Evolutionary conservation across 1,140 invertebrate species (phyloP), one percentile per base, ranked within the genome.

Genomic region (Pectinophora gossypiella): DNA sequence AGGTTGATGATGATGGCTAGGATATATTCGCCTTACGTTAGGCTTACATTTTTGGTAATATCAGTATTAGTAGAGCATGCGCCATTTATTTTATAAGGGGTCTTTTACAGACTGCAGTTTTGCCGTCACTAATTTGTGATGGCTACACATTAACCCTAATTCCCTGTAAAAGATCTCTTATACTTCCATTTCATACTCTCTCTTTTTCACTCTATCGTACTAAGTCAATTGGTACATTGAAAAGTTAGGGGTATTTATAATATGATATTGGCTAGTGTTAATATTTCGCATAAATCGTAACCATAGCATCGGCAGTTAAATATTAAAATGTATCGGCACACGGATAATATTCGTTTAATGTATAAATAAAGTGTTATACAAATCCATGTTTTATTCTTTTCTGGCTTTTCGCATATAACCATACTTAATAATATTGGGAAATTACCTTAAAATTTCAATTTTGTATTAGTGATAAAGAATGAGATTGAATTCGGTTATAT

Each of bases 331-430:
- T 66, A 59, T 64, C 58, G 52, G 61, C 64, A 70, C 67, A 65
- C 56, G 61, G 55, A 66, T 68, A n/a, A n/a, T 40, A 64, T 63
- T 68, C 61, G 59, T 71, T 66, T 68, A 63, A 60, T 71, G 57
- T 72, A 68, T 40, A 65, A 70, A 70, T 68, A 70, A 74, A 74
- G 51, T 60, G 70, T 70, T 70, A 72, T 64, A 68, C 47, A 46
- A 19, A 51, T 19, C 21, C 19, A 23, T 45, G 46, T 54, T 50
- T 53, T 46, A n/a, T n/a, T n/a, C n/a, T n/a, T n/a, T n/a, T n/a
- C n/a, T n/a, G n/a, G n/a, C n/a, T n/a, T n/a, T n/a, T n/a, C n/a
- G n/a, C n/a, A n/a, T n/a, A n/a, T n/a, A n/a, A n/a, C n/a, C n/a
- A n/a, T n/a, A n/a, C n/a, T n/a, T n/a, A n/a, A n/a, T n/a, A n/a